Evolutionary conservation across 2,113 vertebrate genomes (phyloP).

Genomic region (Scalopus aquaticus): DNA sequence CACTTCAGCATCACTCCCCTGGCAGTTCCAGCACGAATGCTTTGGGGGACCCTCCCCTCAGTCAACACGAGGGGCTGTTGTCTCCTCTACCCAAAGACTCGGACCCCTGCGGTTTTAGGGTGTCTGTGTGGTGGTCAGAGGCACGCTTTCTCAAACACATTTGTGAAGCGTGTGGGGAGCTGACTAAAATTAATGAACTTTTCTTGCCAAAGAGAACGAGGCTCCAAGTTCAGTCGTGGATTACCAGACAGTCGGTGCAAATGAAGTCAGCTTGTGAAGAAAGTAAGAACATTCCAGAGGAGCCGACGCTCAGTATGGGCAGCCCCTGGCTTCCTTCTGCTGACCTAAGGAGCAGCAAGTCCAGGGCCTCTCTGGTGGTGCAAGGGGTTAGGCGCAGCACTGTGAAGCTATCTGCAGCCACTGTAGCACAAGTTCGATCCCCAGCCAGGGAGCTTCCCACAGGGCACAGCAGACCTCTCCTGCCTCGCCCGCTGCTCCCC

Average conservation of each 20-base stretch:
- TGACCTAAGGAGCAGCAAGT: too few relatives aligned
- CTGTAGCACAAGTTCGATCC: too few relatives aligned
- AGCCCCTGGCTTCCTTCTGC: background rate
- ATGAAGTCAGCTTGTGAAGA: constrained; percentile 59
- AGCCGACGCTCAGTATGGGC: background rate
- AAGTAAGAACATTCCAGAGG: constrained; percentile 56
- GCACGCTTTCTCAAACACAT: background rate
- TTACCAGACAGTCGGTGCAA: constrained; percentile 73
- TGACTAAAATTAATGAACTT: constrained; percentile 78
- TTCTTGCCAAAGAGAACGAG: constrained; percentile 75
- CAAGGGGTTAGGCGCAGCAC: too few relatives aligned
- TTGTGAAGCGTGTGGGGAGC: constrained; percentile 29
- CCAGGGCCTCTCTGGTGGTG: too few relatives aligned
- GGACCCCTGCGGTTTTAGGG: background rate
- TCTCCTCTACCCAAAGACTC: background rate
- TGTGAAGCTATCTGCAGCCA: too few relatives aligned
- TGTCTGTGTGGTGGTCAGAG: background rate
- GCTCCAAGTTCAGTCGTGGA: constrained; percentile 36
- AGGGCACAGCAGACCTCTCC: too few relatives aligned
- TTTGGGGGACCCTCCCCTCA: background rate
- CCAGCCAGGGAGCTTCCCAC: too few relatives aligned
- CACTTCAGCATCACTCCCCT: background rate
- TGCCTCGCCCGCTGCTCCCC: too few relatives aligned
- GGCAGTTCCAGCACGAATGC: background rate
- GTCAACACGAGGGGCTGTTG: background rate